These are phyloP conservation scores for Dendrolimus punctatus DNA, from an alignment of 1,140 invertebrate species.

Conservation along the genomic window DNA sequence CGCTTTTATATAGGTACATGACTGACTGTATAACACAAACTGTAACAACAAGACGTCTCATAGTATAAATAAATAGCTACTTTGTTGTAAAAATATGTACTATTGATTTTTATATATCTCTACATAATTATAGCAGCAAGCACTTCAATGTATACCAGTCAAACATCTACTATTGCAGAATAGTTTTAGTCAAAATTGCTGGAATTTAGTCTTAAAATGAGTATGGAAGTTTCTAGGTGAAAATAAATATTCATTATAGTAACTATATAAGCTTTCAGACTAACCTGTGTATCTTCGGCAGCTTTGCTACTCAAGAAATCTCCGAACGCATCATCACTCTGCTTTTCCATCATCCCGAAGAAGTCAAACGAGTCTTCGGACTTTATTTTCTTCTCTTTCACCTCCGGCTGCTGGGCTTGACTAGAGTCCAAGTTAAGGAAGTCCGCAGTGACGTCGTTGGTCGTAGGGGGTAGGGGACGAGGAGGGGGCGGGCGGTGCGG, in stretches of 20 bases:
- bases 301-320: constrained; percentile 54
- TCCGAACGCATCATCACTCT: constrained; percentile 55
- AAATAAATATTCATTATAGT: constrained; percentile 1
- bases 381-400: constrained; percentile 40
- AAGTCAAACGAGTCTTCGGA: constrained; percentile 64
- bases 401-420: constrained; percentile 4
- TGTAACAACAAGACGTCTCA: no score
- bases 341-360: constrained; percentile 64
- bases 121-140: no score
- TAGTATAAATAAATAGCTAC: no score
- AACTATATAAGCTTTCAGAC: not conserved
- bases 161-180: no score
- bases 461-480: constrained; percentile 7
- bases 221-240: not conserved
- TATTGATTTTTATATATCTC: no score
- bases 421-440: constrained; percentile 37
- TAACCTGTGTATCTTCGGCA: constrained; percentile 34
- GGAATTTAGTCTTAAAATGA: no score
- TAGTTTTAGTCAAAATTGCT: no score
- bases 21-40: no score
- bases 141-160: no score
- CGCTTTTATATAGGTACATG: no score
- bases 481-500: constrained; percentile 16
- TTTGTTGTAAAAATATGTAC: no score
- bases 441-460: constrained; percentile 28